phyloP scores from a whole-genome alignment of 2,797 vertebrate species.

The Lindbergichthys nudifrons region DNA sequence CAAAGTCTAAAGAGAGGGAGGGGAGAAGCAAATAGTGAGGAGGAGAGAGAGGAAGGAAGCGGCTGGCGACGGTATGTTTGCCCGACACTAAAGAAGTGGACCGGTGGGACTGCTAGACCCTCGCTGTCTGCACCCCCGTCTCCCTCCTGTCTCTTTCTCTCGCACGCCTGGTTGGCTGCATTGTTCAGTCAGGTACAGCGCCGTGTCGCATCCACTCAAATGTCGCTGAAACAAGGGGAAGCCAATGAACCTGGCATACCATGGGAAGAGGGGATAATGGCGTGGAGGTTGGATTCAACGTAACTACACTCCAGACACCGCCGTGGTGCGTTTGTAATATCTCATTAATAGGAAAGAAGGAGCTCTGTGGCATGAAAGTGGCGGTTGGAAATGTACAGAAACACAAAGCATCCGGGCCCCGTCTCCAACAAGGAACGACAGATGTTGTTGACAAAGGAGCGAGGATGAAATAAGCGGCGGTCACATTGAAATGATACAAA shows the following conservation, averaged over 20 bases:
- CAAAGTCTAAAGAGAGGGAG: constrained; percentile 21
- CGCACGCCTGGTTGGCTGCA: constrained; percentile 57
- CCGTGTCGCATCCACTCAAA: constrained; percentile 56
- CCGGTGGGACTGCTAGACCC: constrained; percentile 26
- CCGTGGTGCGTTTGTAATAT: constrained; percentile 30
- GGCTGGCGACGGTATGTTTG: constrained; percentile 17
- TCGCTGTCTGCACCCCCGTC: background rate
- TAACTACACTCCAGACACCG: constrained; percentile 54
- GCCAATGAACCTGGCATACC: constrained; percentile 41
- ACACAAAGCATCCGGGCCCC: constrained; percentile 8
- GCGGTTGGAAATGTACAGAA: constrained; percentile 42
- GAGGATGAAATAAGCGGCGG: constrained; percentile 55
- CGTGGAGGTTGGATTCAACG: background rate
- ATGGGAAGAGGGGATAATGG: constrained; percentile 41
- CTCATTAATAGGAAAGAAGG: constrained; percentile 61
- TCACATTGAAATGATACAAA: constrained; percentile 68
- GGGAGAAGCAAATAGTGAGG: constrained; percentile 5
- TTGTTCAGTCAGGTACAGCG: constrained; percentile 49
- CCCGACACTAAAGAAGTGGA: constrained; percentile 23
- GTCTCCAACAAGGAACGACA: constrained; percentile 56
- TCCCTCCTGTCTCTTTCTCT: constrained; percentile 27
- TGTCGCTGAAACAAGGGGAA: constrained; percentile 37
- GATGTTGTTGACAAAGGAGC: constrained; percentile 80
- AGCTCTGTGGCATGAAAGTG: constrained; percentile 20
- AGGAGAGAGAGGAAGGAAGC: constrained; percentile 14